These are phyloP conservation scores for Heliothis virescens DNA, from an alignment of 1,140 invertebrate genomes.

Conservation along the genomic window DNA sequence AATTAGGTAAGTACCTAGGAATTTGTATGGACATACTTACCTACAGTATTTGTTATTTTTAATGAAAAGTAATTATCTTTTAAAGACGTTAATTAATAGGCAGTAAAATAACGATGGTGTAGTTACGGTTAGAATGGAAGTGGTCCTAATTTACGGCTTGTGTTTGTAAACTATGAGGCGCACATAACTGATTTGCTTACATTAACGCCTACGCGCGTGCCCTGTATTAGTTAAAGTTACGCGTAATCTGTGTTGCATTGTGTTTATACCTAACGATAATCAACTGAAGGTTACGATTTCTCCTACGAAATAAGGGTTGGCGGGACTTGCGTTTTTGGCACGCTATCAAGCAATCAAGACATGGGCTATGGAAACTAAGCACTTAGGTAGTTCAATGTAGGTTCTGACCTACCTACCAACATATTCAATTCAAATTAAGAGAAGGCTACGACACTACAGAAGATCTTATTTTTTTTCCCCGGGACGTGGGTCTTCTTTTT, in stretches of 20 bases:
- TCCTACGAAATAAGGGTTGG: slow-evolving; percentile 4
- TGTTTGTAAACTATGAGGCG: slow-evolving; percentile 58
- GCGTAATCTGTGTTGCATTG: slow-evolving; percentile 6
- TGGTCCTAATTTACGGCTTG: slow-evolving; percentile 57
- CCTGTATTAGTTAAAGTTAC: slow-evolving; percentile 42
- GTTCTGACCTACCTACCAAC: too few relatives aligned
- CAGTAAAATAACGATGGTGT: slow-evolving; percentile 45
- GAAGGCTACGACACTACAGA: too few relatives aligned
- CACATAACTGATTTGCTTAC: slow-evolving; percentile 62
- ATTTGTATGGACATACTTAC: too few relatives aligned
- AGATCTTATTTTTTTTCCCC: too few relatives aligned
- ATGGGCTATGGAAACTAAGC: not conserved
- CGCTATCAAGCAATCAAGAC: slow-evolving; percentile 22
- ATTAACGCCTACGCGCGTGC: slow-evolving; percentile 50
- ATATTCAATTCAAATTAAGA: too few relatives aligned
- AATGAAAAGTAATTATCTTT: not conserved
- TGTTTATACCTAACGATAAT: slow-evolving; percentile 8
- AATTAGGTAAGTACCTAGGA: too few relatives aligned
- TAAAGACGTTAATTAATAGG: slow-evolving; percentile 42
- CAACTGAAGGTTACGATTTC: slow-evolving; percentile 9
- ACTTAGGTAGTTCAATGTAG: too few relatives aligned
- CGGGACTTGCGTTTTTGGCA: not conserved
- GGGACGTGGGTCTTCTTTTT: too few relatives aligned
- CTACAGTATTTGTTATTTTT: too few relatives aligned
- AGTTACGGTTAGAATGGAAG: slow-evolving; percentile 53